Percentiles rank a stretch among this genome's conserved stretches.
These are phyloP conservation scores for Chydorus sphaericus DNA, from an alignment of 2,888 invertebrate species.

Conservation along the genomic window DNA sequence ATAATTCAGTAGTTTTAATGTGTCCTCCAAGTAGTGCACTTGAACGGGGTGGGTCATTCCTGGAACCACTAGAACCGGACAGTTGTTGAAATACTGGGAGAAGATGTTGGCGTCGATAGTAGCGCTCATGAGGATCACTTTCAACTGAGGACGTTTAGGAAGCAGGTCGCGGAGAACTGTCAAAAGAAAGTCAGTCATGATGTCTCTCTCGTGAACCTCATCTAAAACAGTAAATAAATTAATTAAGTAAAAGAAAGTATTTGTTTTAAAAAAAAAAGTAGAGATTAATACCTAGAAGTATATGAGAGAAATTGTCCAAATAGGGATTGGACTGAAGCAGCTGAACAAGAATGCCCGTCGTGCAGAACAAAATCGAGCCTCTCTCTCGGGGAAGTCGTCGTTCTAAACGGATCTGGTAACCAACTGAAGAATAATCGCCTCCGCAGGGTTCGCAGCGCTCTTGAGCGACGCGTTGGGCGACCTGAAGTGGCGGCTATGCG, in stretches of 20 bases:
- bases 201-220: constrained; percentile 83
- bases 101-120: constrained; percentile 75
- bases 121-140: constrained; percentile 87
- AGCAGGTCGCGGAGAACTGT: constrained; percentile 59
- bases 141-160: constrained; percentile 46
- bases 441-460: constrained; percentile 63
- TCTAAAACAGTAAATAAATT: too few species aligned
- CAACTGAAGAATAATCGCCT: constrained; percentile 41
- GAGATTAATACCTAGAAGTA: too few species aligned
- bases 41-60: constrained; percentile 75
- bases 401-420: constrained; percentile 76
- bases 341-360: constrained; percentile 73
- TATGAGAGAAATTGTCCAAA: constrained; percentile 52
- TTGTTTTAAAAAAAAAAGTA: too few species aligned
- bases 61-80: constrained; percentile 62
- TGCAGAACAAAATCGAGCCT: constrained; percentile 74
- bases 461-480: constrained; percentile 73
- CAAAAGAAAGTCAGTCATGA: constrained; percentile 69
- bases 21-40: constrained; percentile 66
- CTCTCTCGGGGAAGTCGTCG: constrained; percentile 43
- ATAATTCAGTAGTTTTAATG: constrained; percentile 39
- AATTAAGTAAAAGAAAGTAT: too few species aligned
- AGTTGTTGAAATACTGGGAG: constrained; percentile 54
- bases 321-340: constrained; percentile 62
- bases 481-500: constrained; percentile 79